Base-by-base conservation (phyloP, 2,113 vertebrate species). In the Phaethon lepturus region DNA sequence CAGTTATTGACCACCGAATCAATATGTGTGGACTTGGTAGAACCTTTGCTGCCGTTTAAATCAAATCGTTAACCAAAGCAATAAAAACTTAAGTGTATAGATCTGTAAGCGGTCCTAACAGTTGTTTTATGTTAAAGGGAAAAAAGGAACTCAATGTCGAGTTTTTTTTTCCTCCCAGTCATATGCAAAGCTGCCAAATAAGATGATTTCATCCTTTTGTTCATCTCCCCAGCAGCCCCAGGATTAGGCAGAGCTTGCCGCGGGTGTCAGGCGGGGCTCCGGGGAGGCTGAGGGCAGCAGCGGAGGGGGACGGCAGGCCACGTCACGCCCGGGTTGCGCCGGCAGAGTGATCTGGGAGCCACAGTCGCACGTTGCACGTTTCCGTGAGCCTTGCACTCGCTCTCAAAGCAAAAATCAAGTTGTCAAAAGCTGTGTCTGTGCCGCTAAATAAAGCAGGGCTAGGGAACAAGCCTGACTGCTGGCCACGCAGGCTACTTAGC, bases 1-100 rank as follows among this genome's bases (percentile, higher is more conserved):
- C n/a, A 78, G 44, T 66, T 95, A 93, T 92, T 86, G 92, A 92
- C 72, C 74, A 94, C 28, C 19, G 69, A 93, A 78, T 93, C 86
- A 78, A 69, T 88, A 83, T 38, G 71, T 22, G 76, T 7, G 47
- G 69, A 78, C 66, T 29, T 93, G 75, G 77, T 91, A 62, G 74
- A 86, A 79, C 72, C 63, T 95, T 88, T 84, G 35, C 72, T 84
- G 50, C 68, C 45, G 59, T 69, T 87, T 95, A 86, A 84, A 88
- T 68, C 31, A 95, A 92, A 77, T 45, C 52, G 83, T 80, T 85
- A 82, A 78, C 38, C 56, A 88, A 82, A 91, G 64, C 71, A 83
- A 60, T 78, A 81, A 87, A 64, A 60, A 2, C 8, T 17, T 89
- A 69, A 66, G 89, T 52, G 42, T 31, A 56, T 66, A 72, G 47